Percentiles rank a stretch among this genome's conserved stretches.
Conservation (phyloP, 2,797 vertebrate species). For the Peromyscus eremicus region DNA sequence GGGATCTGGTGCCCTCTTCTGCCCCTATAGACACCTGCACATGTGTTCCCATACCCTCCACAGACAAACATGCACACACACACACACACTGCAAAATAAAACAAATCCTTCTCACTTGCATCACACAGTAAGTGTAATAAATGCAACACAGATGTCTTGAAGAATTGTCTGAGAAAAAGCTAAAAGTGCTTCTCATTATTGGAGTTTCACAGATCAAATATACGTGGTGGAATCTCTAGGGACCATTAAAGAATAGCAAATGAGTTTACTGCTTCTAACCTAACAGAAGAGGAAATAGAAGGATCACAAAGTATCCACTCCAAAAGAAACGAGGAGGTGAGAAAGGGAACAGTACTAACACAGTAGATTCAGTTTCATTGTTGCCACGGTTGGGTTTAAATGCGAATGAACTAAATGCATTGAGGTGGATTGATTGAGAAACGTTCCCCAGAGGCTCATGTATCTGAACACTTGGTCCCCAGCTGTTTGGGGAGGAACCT, state of each 20-base stretch:
- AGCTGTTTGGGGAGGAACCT: neutral
- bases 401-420: neutral
- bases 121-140: neutral
- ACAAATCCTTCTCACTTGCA: neutral
- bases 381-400: neutral
- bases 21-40: neutral
- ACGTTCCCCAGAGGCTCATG: neutral
- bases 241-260: neutral
- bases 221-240: neutral
- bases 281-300: neutral
- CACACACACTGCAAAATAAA: neutral
- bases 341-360: neutral
- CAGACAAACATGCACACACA: neutral
- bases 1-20: neutral
- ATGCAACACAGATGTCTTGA: neutral
- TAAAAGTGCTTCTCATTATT: neutral
- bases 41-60: neutral
- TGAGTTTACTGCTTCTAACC: neutral
- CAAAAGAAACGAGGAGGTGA: neutral
- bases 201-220: constrained; percentile 18
- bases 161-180: neutral
- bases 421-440: neutral
- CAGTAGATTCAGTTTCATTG: neutral
- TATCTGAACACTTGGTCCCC: too few relatives aligned
- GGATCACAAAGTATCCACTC: constrained; percentile 20